Percentiles rank a stretch among this genome's conserved stretches.
phyloP scores from a whole-genome alignment of 2,113 vertebrate genomes.

The Pandion haliaetus region DNA sequence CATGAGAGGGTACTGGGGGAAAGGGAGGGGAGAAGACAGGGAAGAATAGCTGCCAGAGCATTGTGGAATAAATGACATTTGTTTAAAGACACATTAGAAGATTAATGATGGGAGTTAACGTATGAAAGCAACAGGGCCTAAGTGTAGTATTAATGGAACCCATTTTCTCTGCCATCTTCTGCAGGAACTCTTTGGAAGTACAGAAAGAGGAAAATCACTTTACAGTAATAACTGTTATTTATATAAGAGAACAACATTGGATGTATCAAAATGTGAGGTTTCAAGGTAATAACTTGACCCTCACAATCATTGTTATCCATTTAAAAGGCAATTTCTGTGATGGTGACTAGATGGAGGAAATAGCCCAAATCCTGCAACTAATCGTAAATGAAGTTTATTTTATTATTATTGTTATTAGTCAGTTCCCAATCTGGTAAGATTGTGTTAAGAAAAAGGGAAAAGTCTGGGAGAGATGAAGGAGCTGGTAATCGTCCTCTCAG shows the following conservation, averaged over 20 bases:
- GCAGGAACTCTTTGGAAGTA: slow-evolving; percentile 69
- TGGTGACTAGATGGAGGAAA: slow-evolving; percentile 50
- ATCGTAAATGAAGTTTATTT: slow-evolving; percentile 64
- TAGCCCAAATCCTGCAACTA: neutral
- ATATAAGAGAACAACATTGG: slow-evolving; percentile 64
- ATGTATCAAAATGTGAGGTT: slow-evolving; percentile 71
- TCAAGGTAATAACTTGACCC: slow-evolving; percentile 67
- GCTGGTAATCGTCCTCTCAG: neutral
- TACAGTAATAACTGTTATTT: slow-evolving; percentile 79
- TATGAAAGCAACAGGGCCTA: slow-evolving; percentile 49
- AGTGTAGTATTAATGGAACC: slow-evolving; percentile 69
- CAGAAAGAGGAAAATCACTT: slow-evolving; percentile 55
- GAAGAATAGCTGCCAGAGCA: neutral
- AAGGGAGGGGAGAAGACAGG: neutral
- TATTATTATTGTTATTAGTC: slow-evolving; percentile 57
- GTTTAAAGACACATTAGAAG: slow-evolving; percentile 58
- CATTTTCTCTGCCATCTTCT: slow-evolving; percentile 73
- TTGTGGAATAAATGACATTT: slow-evolving; percentile 11
- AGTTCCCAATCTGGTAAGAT: neutral
- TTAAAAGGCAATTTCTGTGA: slow-evolving; percentile 71
- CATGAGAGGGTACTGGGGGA: neutral
- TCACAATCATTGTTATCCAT: slow-evolving; percentile 68
- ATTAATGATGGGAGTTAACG: slow-evolving; percentile 62
- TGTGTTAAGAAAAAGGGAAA: neutral
- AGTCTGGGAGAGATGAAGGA: neutral